phyloP scores from a whole-genome alignment of 2,797 vertebrate genomes.

The Urophycis tenuis region DNA sequence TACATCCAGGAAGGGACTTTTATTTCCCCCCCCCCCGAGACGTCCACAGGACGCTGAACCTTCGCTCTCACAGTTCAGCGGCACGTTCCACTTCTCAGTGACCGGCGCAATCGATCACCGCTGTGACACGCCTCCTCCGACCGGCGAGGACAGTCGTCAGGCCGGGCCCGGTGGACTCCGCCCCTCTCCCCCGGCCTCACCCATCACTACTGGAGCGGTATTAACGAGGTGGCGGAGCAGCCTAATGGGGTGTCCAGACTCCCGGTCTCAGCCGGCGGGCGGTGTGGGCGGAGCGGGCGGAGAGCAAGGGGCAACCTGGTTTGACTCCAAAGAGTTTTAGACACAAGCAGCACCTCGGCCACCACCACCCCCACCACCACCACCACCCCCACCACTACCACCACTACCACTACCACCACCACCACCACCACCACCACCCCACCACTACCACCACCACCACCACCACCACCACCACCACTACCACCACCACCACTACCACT shows the following conservation, averaged over 20 bases:
- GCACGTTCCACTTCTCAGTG: conserved; percentile 31
- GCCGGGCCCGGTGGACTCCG: conserved; percentile 18
- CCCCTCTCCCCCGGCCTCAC: conserved; percentile 31
- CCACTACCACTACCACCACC: too few relatives aligned
- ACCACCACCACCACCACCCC: too few relatives aligned
- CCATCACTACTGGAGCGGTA: conserved; percentile 48
- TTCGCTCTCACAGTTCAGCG: conserved; percentile 2
- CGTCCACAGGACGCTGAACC: too few relatives aligned
- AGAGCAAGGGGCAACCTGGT: conserved; percentile 21
- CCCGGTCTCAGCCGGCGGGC: neutral
- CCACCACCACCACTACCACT: too few relatives aligned
- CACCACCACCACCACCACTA: too few relatives aligned
- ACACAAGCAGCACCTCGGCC: too few relatives aligned
- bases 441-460: too few relatives aligned
- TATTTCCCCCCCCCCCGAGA: too few relatives aligned
- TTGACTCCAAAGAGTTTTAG: neutral
- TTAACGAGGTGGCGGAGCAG: conserved; percentile 49
- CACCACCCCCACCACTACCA: too few relatives aligned
- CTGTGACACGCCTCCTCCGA: conserved; percentile 29
- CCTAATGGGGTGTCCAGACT: conserved; percentile 40
- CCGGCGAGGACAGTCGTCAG: conserved; percentile 34
- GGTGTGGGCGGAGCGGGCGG: neutral
- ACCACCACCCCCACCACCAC: too few relatives aligned
- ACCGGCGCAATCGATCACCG: conserved; percentile 40
- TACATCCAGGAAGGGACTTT: conserved; percentile 26